phyloP scores from a whole-genome alignment of 2,888 invertebrate genomes.

The Lithophane semibrunnea region DNA sequence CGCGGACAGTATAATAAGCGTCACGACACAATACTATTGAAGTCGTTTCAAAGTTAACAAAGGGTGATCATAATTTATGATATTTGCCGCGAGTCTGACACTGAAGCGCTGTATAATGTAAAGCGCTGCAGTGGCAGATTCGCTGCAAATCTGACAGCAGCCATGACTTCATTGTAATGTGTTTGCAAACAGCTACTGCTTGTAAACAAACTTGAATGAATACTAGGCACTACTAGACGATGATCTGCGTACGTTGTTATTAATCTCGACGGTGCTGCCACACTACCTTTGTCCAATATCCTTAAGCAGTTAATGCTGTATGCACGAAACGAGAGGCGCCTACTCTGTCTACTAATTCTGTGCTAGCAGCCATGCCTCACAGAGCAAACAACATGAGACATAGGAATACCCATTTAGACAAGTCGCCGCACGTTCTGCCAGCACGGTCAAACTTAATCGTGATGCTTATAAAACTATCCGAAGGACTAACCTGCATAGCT shows the following conservation, averaged over 20 bases:
- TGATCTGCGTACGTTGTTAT: conserved; percentile 12
- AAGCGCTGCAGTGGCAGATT: too few relatives aligned
- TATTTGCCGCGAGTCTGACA: conserved; percentile 10
- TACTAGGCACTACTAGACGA: conserved; percentile 3
- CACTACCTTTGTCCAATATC: not conserved
- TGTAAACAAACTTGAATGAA: conserved; percentile 15
- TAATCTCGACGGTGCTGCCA: conserved; percentile 13
- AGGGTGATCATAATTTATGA: conserved; percentile 51
- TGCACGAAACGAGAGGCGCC: conserved; percentile 5
- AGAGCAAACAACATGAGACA: conserved; percentile 35
- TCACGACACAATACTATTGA: conserved; percentile 60
- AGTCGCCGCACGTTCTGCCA: conserved; percentile 10
- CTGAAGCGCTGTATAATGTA: not conserved
- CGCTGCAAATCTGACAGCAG: conserved; percentile 1
- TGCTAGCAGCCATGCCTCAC: not conserved
- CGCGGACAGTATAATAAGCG: conserved; percentile 59
- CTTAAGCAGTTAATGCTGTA: not conserved
- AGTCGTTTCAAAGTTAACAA: conserved; percentile 54
- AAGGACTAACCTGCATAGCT: not conserved
- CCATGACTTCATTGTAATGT: conserved; percentile 19
- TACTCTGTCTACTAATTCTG: not conserved
- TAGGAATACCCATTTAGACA: conserved; percentile 19
- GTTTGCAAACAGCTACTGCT: conserved; percentile 25
- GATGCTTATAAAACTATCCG: conserved; percentile 14
- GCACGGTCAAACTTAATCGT: conserved; percentile 19